Conservation (phyloP, 2,113 vertebrate species). For the Zingel zingel region DNA sequence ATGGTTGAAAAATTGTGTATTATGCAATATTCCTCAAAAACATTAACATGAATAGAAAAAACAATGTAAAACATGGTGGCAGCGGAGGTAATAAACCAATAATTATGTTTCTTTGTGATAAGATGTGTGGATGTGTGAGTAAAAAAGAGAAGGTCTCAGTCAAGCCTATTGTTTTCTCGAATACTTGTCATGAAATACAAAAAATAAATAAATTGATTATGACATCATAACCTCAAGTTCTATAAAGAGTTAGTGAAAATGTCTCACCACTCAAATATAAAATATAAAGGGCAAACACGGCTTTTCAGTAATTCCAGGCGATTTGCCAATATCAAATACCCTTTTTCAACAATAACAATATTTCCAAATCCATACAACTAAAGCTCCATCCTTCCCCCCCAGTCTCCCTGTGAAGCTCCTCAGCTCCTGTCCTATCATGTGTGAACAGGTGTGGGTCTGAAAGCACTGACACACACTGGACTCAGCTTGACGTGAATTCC, state of each 20-base stretch:
- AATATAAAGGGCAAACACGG: not conserved
- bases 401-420: conserved; percentile 26
- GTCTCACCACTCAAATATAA: not conserved
- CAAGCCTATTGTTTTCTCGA: not conserved
- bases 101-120: not conserved
- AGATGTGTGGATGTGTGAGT: not conserved
- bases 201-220: not conserved
- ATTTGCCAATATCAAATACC: not conserved
- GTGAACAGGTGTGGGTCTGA: conserved; percentile 61
- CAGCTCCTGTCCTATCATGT: conserved; percentile 63
- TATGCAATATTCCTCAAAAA: not conserved
- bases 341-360: conserved; percentile 41
- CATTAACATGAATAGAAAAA: not conserved
- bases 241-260: not conserved
- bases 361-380: conserved; percentile 51
- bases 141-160: not conserved
- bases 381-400: conserved; percentile 33
- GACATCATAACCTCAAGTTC: not conserved
- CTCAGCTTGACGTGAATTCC: conserved; percentile 73
- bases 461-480: conserved; percentile 57
- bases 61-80: not conserved
- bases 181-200: not conserved
- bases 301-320: not conserved
- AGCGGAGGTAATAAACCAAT: no score
- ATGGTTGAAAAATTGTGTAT: no score